Evolutionary conservation across 1,140 invertebrate species (phyloP), one percentile per base, ranked within the genome.

Genomic region (Cephus cinctus): DNA sequence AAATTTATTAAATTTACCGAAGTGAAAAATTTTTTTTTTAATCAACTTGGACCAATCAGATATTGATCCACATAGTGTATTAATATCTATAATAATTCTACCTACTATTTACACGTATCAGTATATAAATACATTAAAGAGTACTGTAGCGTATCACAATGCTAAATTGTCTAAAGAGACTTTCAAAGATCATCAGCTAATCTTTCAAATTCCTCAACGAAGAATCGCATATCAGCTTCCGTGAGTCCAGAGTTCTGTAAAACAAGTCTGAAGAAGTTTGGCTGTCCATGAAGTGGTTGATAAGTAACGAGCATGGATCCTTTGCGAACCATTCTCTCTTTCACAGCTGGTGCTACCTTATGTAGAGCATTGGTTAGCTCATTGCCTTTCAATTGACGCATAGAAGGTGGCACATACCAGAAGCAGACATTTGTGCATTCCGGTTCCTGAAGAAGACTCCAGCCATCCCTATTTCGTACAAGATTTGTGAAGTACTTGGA

Each of bases 291-390:
- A 49, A 93, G 76, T 1, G 94, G 90, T 65, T 98, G 94, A 67
- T 98, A 98, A 11, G 93, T 94, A 20, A 98, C 87, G 86, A 98
- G 91, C 85, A 96, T 94, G 3, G 87, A 87, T 3, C 96, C 96
- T 65, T 90, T 85, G 65, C 90, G 88, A 79, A 97, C 94, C 95
- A 98, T 98, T 47, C 82, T 76, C 63, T 94, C 92, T 71, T 98
- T 98, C 35, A 98, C 87, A 63, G 86, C 84, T 0, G 96, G 94
- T 1, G 94, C 94, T 14, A 98, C 82, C 72, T 84, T 86, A 61
- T 92, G 86, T 32, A 94, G 71, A 54, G 81, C 82, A 43, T 85
- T 78, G 35, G 80, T 80, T 54, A 85, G 86, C 45, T 91, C 84
- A 1, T 76, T 67, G 5, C 78, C 77, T 19, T 85, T 76, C 16